A percentile compares a stretch with the other conserved stretches of the same genome.
These are phyloP conservation scores for Drosophila robusta DNA, from an alignment of 2,888 invertebrate genomes.

Conservation along the genomic window DNA sequence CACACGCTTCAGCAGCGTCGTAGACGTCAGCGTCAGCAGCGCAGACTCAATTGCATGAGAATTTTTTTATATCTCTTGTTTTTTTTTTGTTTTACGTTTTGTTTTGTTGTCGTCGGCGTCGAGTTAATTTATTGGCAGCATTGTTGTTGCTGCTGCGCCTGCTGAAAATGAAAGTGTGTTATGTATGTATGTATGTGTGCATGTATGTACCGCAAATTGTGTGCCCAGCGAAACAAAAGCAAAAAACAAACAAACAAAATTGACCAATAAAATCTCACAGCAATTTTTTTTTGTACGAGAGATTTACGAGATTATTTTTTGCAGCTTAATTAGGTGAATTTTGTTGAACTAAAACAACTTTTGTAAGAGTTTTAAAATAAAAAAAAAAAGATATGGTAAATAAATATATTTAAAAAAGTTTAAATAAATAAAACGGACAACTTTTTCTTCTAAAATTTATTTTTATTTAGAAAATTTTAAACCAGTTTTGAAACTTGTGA, in stretches of 20 bases:
- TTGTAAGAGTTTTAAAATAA: slow-evolving; percentile 13
- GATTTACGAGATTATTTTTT: slow-evolving; percentile 42
- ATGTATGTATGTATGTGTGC: slow-evolving; percentile 27
- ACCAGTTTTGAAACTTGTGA: neutral
- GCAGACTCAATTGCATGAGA: slow-evolving; percentile 74
- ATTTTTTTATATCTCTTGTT: slow-evolving; percentile 43
- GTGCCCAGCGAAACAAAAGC: slow-evolving; percentile 49
- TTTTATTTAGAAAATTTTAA: no score
- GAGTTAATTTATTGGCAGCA: slow-evolving; percentile 72
- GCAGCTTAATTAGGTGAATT: slow-evolving; percentile 42
- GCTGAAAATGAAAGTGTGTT: slow-evolving; percentile 75
- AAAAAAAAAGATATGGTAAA: neutral
- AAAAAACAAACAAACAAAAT: slow-evolving; percentile 43
- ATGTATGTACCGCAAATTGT: slow-evolving; percentile 43
- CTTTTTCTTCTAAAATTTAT: no score
- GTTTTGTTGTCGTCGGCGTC: slow-evolving; percentile 67
- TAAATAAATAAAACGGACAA: no score
- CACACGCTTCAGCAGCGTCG: slow-evolving; percentile 49
- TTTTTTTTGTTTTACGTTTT: slow-evolving; percentile 55
- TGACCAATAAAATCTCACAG: slow-evolving; percentile 70
- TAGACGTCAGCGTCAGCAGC: slow-evolving; percentile 44
- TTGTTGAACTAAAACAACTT: slow-evolving; percentile 17
- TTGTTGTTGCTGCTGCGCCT: slow-evolving; percentile 65
- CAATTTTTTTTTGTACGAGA: slow-evolving; percentile 24
- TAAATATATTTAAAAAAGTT: neutral